Evolutionary conservation across 1,140 invertebrate species (phyloP), one percentile per base, ranked within the genome.

Genomic region (Brachionus paranguensis): DNA sequence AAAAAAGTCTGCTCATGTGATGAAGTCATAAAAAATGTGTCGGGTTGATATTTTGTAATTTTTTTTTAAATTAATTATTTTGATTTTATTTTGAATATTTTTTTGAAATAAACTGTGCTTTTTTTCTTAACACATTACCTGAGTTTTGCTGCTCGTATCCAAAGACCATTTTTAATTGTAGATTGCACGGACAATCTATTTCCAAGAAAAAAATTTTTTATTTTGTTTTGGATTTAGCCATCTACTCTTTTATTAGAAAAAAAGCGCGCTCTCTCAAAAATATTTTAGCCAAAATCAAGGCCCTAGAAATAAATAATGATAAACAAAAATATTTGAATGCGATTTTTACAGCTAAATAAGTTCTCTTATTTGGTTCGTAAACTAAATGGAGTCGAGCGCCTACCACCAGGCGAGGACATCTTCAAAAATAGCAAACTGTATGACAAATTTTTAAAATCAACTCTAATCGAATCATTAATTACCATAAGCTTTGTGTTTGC

Each of bases 331-430:
- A 70, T 17, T 37, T 37, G 27, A 27, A 76, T 76, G 72, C 17
- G 72, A 50, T 76, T 76, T 76, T 50, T 76, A 50, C 72, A 76
- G 33, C 17, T 14, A 24, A 27, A 76, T 50, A 76, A 76, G 47
- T 76, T 76, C 27, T 76, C 72, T 50, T 76, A 76, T 76, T 50
- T 76, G 24, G 47, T 76, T 50, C 43, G 72, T 27, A 76, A 76
- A 47, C 45, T 76, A 76, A 76, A 76, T 50, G 47, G 43, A 76
- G 45, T 76, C 20, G 45, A 76, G 7, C n/a, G 24, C 2, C 4
- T 76, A 27, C 20, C 43, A 27, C 33, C 45, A 20, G 27, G 47
- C 6, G 72, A 76, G 5, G 20, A 50, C 20, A 20, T 68, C 11
- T 74, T 74, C 70, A 74, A 72, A 45, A 72, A 72, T 72, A 17